Percentiles rank a stretch among this genome's conserved stretches.
Conservation (phyloP, 1,140 invertebrate genomes). For the Neodiprion virginianus region DNA sequence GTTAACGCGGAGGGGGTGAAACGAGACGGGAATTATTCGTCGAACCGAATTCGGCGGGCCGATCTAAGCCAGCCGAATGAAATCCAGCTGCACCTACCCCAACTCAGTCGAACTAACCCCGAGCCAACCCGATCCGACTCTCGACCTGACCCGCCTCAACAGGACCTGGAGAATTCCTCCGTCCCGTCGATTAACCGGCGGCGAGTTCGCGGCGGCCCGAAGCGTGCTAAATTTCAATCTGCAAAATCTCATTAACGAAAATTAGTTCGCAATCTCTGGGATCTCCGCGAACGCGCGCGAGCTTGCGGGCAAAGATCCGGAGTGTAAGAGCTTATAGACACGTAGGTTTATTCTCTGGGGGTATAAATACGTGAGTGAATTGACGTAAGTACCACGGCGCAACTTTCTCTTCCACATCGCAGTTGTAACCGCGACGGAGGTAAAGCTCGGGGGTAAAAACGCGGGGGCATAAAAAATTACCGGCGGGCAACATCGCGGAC, state of each 20-base stretch:
- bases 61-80: neutral
- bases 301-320: neutral
- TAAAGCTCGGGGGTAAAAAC: no score
- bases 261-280: constrained; percentile 43
- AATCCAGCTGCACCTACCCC: neutral
- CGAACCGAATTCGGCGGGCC: neutral
- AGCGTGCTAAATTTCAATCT: constrained; percentile 42
- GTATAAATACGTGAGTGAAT: constrained; percentile 14
- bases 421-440: neutral
- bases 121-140: neutral
- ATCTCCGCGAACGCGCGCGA: constrained; percentile 2
- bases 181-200: neutral
- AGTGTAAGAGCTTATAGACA: neutral
- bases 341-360: no score
- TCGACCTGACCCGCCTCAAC: neutral
- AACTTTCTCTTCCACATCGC: neutral
- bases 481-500: no score
- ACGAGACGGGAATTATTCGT: neutral
- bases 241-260: constrained; percentile 47
- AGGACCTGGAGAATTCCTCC: neutral
- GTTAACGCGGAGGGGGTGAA: neutral
- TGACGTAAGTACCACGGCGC: constrained; percentile 7
- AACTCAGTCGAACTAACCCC: neutral
- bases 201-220: constrained; percentile 7
- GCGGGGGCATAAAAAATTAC: no score